Base-by-base conservation (phyloP, 2,888 invertebrate species). In the Agrilus mali region DNA sequence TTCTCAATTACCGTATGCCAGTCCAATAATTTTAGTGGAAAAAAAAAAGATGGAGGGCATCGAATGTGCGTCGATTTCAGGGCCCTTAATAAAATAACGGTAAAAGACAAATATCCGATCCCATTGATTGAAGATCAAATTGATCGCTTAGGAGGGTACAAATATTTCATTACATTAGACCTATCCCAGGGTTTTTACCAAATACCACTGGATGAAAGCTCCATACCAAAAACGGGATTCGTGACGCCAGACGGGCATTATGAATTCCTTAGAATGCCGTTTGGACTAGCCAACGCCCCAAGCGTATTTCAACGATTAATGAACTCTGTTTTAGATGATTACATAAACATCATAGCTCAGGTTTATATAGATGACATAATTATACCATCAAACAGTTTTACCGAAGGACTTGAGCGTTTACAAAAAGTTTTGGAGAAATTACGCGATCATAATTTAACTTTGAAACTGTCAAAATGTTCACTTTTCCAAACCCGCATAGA, bases 321-420 rank as follows among this genome's bases (percentile, higher is more conserved):
- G 37, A 36, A 42, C 31, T 31, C 13, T 3, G 37, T 42, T 10
- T 15, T 42, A 2, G 17, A 16, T 7, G 41, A 34, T 16, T 41
- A 34, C 13, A 17, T 34, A 35, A 41, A 41, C 15, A 41, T 7
- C 14, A 41, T 41, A 7, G 41, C 20, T 17, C 17, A 34, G n/a
- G 34, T 35, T 41, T 41, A 41, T 17, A 41, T 33, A 14, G 41
- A 55, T 35, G 53, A 53, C 41, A 42, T 53, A 15, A 34, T 56
- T 8, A 41, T 55, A 33, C 54, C 53, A 3, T 38, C 49, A 27
- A 17, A 15, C 20, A 42, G 44, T 8, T 38, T 50, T 3, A 42
- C 47, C 15, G 41, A 48, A 43, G 50, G 47, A 7, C 20, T 20
- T 20, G 20, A 20, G 20, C 20, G 20, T 3, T 6, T 20, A 20